Evolutionary conservation across 2,113 vertebrate species (phyloP).

Genomic region (Nesogale talazaci): DNA sequence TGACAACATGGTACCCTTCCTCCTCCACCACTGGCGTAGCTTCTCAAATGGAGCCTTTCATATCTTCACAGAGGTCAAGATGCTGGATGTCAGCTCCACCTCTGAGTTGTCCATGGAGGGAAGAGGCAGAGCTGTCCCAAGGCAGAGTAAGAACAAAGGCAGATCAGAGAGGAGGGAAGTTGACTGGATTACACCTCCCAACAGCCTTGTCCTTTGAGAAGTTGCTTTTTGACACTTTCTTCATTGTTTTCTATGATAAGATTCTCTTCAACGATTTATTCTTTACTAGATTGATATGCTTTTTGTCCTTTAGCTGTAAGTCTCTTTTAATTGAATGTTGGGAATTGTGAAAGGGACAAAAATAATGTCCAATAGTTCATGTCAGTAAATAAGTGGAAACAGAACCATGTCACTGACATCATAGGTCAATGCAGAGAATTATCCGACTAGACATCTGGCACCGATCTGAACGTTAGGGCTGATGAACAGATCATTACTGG

Average conservation of each 20-base stretch:
- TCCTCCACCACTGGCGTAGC: too few relatives aligned
- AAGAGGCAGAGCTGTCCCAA: too few relatives aligned
- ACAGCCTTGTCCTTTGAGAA: too few relatives aligned
- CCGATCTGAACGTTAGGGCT: constrained; percentile 40
- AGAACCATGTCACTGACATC: constrained; percentile 1
- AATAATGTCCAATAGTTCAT: neutral
- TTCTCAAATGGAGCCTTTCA: too few relatives aligned
- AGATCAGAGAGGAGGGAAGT: too few relatives aligned
- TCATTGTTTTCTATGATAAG: neutral
- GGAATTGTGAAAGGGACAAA: neutral
- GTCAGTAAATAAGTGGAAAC: constrained; percentile 40
- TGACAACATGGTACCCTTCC: too few relatives aligned
- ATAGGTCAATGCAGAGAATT: neutral
- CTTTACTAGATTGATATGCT: constrained; percentile 18
- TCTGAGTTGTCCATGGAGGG: too few relatives aligned
- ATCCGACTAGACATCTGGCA: constrained; percentile 6
- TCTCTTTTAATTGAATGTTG: constrained; percentile 7
- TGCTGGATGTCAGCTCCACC: too few relatives aligned
- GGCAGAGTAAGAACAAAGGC: too few relatives aligned
- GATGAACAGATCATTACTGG: constrained; percentile 19
- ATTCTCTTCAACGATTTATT: neutral
- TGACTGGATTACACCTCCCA: too few relatives aligned
- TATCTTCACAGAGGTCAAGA: too few relatives aligned
- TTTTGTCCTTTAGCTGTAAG: neutral
- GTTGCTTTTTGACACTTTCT: too few relatives aligned